Evolutionary conservation across 2,888 invertebrate genomes (phyloP), one percentile per base, ranked within the genome.

Genomic region (Nomada lathburiana): DNA sequence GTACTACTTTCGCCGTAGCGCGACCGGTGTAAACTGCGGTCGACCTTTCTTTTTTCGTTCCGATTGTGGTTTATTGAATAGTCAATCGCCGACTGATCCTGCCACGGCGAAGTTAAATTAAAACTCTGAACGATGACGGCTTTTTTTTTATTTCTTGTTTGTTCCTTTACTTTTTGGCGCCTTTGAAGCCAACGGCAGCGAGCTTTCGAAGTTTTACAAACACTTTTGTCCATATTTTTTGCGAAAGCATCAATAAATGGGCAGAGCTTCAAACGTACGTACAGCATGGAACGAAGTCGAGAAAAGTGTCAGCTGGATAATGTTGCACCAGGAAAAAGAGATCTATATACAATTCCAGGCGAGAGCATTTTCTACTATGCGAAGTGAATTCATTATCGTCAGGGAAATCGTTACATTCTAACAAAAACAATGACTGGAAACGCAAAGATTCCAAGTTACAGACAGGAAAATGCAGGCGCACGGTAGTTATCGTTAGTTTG

Each of bases 51-150:
- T 13, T 13, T 1, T 1, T 2, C n/a, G 18, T n/a, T 1, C 11
- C n/a, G 1, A 9, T 18, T 18, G 13, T 18, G 62, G 26, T 26
- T 59, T 59, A 44, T 59, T 9, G n/a, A 64, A 64, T 44, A 23
- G 9, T 10, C 23, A 4, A 42, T 10, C 60, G 10, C n/a, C 18
- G 36, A 75, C 67, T 59, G 50, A 76, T 59, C 18, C 57, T 26
- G 13, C 23, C 20, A 9, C 18, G 13, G 20, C 26, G n/a, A n/a
- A 9, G 10, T n/a, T n/a, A 23, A 36, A 63, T 57, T 16, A 16
- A 57, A 36, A 44, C 42, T 63, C 44, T 7, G n/a, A 16, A n/a
- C 52, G 62, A 62, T 5, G 5, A 63, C 36, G 11, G 47, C 23
- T 7, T 36, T 36, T 36, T 7, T 36, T 7, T 36, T 36, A 36